These are phyloP conservation scores for Silurus aristotelis DNA, from an alignment of 2,797 vertebrate genomes.

Conservation along the genomic window DNA sequence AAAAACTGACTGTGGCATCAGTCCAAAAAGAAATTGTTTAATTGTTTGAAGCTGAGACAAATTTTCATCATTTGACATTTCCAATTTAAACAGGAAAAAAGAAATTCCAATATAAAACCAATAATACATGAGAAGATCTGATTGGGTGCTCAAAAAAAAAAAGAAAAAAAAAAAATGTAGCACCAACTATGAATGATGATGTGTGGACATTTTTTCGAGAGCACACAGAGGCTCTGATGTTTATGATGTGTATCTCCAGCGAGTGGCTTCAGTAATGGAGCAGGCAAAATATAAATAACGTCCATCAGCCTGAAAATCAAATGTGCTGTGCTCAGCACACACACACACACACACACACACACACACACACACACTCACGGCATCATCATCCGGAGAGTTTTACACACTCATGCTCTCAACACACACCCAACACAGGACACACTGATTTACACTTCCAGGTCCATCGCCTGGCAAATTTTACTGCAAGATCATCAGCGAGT, in stretches of 20 bases:
- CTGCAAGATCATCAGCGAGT: neutral
- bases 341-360: neutral
- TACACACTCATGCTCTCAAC: conserved; percentile 1
- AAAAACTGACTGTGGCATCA: neutral
- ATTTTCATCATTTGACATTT: neutral
- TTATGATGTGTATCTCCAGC: conserved; percentile 24
- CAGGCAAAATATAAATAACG: conserved; percentile 17
- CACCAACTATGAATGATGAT: neutral
- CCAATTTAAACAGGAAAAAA: neutral
- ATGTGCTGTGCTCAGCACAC: neutral
- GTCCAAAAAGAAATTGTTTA: neutral
- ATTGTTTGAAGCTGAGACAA: neutral
- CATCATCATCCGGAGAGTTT: neutral
- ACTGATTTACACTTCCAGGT: neutral
- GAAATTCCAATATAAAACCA: neutral
- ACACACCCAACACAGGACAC: no score
- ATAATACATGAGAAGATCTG: no score
- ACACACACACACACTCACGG: neutral
- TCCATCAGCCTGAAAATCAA: conserved; percentile 25
- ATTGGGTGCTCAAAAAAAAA: neutral
- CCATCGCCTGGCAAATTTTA: no score
- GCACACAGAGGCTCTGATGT: conserved; percentile 21
- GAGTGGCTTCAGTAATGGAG: conserved; percentile 25
- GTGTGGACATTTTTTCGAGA: neutral
- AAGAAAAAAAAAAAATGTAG: neutral